phyloP scores from a whole-genome alignment of 2,888 invertebrate genomes.

The Eupithecia dodoneata region DNA sequence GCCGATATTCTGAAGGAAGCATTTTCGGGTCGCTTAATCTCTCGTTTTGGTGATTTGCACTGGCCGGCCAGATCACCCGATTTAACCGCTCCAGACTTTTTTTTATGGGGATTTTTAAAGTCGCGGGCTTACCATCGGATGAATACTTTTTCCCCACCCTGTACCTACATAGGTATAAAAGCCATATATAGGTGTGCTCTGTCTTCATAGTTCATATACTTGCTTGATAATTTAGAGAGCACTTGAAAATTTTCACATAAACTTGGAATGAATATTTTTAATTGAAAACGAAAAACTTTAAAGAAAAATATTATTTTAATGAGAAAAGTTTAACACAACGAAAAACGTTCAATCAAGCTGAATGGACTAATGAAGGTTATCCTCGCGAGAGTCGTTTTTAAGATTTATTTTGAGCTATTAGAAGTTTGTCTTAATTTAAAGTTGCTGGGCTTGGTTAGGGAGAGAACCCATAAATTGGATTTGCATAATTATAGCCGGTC shows the following conservation, averaged over 20 bases:
- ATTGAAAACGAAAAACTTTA: not conserved
- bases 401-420: slow-evolving; percentile 41
- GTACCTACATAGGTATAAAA: too few species aligned
- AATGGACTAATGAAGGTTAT: slow-evolving; percentile 51
- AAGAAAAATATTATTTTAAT: slow-evolving; percentile 42
- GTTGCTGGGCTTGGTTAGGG: slow-evolving; percentile 28
- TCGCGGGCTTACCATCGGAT: too few species aligned
- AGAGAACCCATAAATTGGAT: slow-evolving; percentile 50
- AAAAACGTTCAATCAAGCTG: slow-evolving; percentile 51
- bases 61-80: too few species aligned
- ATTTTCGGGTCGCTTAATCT: too few species aligned
- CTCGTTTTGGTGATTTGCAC: too few species aligned
- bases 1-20: too few species aligned
- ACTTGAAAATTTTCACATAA: not conserved
- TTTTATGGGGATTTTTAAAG: too few species aligned
- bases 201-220: too few species aligned
- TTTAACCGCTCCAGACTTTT: too few species aligned
- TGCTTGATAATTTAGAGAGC: not conserved
- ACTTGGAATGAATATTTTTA: not conserved
- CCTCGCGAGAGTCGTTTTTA: slow-evolving; percentile 41
- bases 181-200: too few species aligned
- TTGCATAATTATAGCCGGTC: slow-evolving; percentile 47
- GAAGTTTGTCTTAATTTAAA: slow-evolving; percentile 49
- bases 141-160: too few species aligned
- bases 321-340: slow-evolving; percentile 49